phyloP scores from a whole-genome alignment of 2,113 vertebrate genomes.

The Tretioscincus oriximinensis region DNA sequence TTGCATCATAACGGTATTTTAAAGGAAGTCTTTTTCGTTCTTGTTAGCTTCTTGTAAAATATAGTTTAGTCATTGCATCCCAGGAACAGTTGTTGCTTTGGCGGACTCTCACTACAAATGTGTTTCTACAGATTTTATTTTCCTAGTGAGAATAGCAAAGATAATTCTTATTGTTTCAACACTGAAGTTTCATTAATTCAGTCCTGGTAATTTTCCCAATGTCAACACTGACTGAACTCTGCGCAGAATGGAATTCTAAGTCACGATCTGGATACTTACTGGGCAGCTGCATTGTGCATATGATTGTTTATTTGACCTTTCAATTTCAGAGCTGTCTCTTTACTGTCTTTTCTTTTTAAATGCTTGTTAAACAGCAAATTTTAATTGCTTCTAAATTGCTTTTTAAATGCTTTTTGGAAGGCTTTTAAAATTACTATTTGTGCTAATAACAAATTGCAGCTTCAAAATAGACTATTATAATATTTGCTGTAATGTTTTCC shows the following conservation, averaged over 20 bases:
- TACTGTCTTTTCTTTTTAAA: constrained; percentile 6
- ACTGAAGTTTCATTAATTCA: background rate
- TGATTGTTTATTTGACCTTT: constrained; percentile 20
- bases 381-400: constrained; percentile 10
- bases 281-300: background rate
- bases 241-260: background rate
- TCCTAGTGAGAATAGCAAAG: background rate
- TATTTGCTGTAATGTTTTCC: background rate
- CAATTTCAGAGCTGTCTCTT: background rate
- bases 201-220: background rate
- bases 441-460: background rate
- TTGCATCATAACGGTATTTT: background rate
- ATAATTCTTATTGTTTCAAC: background rate
- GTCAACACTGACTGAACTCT: background rate
- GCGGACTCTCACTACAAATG: background rate
- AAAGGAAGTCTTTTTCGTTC: background rate
- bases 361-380: constrained; percentile 11
- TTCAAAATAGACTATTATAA: background rate
- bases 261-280: background rate
- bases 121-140: background rate
- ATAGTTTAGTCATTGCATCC: background rate
- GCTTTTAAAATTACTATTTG: constrained; percentile 1
- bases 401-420: constrained; percentile 1
- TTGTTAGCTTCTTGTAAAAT: background rate
- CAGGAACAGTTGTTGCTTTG: background rate